Base-by-base conservation (phyloP, 2,888 invertebrate species). In the Clepsis dumicolana region DNA sequence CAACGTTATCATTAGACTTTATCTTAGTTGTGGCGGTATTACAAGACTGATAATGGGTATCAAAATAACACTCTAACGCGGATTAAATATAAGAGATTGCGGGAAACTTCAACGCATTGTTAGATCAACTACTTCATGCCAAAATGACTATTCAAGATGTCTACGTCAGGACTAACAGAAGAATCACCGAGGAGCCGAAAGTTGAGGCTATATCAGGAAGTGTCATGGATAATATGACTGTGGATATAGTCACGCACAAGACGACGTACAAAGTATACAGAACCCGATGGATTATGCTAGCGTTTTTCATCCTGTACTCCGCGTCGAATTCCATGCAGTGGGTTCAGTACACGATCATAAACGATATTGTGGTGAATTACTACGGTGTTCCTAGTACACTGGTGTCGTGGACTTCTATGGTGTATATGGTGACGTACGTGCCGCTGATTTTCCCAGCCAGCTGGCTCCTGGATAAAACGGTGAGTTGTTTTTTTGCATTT, bases 321-420 rank as follows among this genome's bases (percentile, higher is more conserved):
- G 96, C 98, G 61, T 96, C 97, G 65, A 99, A 98, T 87, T 96
- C 98, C 1, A 95, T 98, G 94, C 99, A 99, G 85, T 99, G 99
- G 99, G 97, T 98, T 64, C 98, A 99, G 91, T 98, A 98, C 87
- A 96, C 98, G 73, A 99, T 99, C 78, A 98, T 99, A 73, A 95
- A 96, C 71, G 96, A 98, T 81, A 95, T 98, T 64, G 95, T 99
- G 71, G 93, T 89, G 77, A 94, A 94, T 61, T 98, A 97, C 86
- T 98, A 98, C 84, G 94, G 94, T 35, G 95, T 97, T 61, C 89
- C 94, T 29, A 94, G 94, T 29, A 94, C 94, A 25, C 91, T 95
- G 76, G 97, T 99, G 75, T 97, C 99, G 82, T 99, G 98, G 98
- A 98, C 99, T 1, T 98, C 99, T 7, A 98, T 99, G 97, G 96